Percentiles rank a stretch among this genome's conserved stretches.
These are phyloP conservation scores for Sesamia nonagrioides DNA, from an alignment of 1,140 invertebrate species.

Conservation along the genomic window DNA sequence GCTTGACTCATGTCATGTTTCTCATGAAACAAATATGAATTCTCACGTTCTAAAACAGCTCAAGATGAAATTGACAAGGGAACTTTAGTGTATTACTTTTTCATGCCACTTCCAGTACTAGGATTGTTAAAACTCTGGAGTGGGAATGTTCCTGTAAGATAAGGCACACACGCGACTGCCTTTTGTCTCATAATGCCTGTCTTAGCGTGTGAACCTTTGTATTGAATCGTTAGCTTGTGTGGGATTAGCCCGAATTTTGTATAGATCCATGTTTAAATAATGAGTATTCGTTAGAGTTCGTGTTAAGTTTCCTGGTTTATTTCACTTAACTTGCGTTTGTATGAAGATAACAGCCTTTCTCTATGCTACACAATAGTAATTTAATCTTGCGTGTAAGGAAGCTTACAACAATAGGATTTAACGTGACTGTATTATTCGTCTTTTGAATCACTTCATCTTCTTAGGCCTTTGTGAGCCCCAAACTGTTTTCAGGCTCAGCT, in stretches of 20 bases:
- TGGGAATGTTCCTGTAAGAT: constrained; percentile 74
- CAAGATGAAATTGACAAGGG: background rate
- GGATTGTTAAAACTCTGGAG: constrained; percentile 41
- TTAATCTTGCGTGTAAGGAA: too few species aligned
- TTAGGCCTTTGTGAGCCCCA: too few species aligned
- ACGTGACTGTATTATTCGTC: too few species aligned
- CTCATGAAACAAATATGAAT: background rate
- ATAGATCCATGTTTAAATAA: constrained; percentile 47
- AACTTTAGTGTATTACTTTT: background rate
- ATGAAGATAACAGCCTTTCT: background rate
- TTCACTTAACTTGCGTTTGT: background rate
- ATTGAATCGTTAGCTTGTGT: constrained; percentile 64
- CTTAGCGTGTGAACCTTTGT: constrained; percentile 65
- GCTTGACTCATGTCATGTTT: too few species aligned
- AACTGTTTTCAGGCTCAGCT: too few species aligned
- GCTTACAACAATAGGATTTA: too few species aligned
- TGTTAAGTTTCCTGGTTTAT: constrained; percentile 20
- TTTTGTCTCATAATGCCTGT: constrained; percentile 78
- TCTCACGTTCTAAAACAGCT: background rate
- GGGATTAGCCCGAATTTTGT: constrained; percentile 34
- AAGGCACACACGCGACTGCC: constrained; percentile 69
- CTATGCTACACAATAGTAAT: too few species aligned
- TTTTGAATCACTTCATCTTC: too few species aligned
- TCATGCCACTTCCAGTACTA: constrained; percentile 39
- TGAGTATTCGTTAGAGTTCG: constrained; percentile 29